A percentile compares a stretch with the other conserved stretches of the same genome.
Evolutionary conservation across 2,888 invertebrate species (phyloP).

Genomic region (Drosophila yooni): DNA sequence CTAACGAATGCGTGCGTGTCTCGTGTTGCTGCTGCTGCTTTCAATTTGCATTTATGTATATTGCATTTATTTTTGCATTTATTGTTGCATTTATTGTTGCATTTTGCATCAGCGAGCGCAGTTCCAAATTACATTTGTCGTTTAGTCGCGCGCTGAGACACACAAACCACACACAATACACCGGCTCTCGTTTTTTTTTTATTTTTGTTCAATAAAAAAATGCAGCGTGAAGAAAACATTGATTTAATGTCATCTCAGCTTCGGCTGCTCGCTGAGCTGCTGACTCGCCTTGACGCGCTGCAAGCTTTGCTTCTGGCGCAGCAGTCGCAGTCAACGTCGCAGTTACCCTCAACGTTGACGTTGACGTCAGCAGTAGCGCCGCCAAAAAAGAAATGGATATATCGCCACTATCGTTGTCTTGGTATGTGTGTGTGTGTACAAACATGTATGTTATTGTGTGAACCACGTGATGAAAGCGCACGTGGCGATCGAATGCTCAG

Average conservation of each 20-base stretch:
- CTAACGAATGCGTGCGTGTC: constrained; percentile 26
- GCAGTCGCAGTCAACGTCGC: constrained; percentile 15
- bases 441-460: not conserved
- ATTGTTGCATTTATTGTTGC: not conserved
- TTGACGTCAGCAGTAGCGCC: constrained; percentile 20
- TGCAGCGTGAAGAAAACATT: constrained; percentile 3
- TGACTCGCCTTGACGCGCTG: constrained; percentile 27
- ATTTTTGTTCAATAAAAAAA: not conserved
- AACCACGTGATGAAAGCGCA: constrained; percentile 57
- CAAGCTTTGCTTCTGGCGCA: constrained; percentile 32
- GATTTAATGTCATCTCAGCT: constrained; percentile 30
- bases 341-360: constrained; percentile 5
- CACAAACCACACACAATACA: constrained; percentile 10
- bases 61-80: constrained; percentile 25
- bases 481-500: constrained; percentile 44
- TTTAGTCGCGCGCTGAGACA: constrained; percentile 36
- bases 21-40: constrained; percentile 8
- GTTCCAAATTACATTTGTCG: constrained; percentile 29
- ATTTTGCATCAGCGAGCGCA: constrained; percentile 15
- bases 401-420: constrained; percentile 39
- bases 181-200: not conserved
- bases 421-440: constrained; percentile 26
- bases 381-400: constrained; percentile 54
- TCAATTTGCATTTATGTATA: constrained; percentile 41
- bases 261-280: constrained; percentile 26